Evolutionary conservation across 1,140 invertebrate species (phyloP).

Genomic region (Gyrodactylus salaris): DNA sequence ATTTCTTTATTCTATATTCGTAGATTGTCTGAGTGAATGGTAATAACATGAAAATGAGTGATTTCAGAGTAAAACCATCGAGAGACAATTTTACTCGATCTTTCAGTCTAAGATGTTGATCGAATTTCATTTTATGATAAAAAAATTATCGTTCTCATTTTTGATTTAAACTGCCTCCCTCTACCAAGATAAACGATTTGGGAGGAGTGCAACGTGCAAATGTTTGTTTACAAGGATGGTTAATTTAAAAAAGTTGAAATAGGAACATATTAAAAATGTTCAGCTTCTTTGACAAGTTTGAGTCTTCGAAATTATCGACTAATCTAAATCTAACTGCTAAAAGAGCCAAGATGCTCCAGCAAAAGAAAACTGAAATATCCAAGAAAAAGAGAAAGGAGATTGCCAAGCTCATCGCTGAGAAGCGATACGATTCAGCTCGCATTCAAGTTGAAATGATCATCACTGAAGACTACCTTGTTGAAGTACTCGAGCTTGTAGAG

Average conservation of each 20-base stretch:
- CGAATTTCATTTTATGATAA: no score
- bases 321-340: not conserved
- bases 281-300: not conserved
- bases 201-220: no score
- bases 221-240: no score
- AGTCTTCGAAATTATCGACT: not conserved
- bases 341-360: not conserved
- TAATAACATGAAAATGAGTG: not conserved
- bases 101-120: no score
- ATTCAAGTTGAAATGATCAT: conserved; percentile 5
- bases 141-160: no score
- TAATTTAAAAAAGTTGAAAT: no score
- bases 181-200: no score
- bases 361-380: conserved; percentile 7
- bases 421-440: not conserved
- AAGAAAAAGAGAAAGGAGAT: not conserved
- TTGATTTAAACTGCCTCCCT: no score
- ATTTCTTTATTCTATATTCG: not conserved
- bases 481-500: not conserved
- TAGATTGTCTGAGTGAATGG: not conserved
- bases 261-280: no score
- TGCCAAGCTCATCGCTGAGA: not conserved
- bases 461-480: conserved; percentile 3
- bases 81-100: no score
- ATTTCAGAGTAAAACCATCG: no score